Base-by-base conservation (phyloP, 2,797 vertebrate genomes). In the Xiphorhynchus erythropygius region DNA sequence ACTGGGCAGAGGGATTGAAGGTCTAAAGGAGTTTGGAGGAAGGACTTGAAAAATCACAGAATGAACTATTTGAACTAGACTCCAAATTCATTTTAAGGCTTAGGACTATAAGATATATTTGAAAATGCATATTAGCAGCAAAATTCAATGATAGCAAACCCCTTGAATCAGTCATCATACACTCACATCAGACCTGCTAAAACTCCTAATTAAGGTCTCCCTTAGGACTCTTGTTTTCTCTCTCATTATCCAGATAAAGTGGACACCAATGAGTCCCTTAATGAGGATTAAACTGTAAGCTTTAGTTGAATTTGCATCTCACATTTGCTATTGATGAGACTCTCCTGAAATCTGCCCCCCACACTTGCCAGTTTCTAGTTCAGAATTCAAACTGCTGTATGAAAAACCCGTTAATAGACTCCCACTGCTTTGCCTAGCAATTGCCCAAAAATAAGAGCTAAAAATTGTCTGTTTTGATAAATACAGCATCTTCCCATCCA, bases 211-310 rank as follows among this genome's bases (percentile, higher is more conserved):
- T 96, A 95, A 73, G 94, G 83, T 74, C 76, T 92, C 95, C 95
- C 95, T 67, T 47, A 60, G 80, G 95, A 96, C 47, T 90, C 70
- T 12, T 82, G 69, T 78, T 94, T 95, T 88, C 96, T 93, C 6
- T 86, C 95, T 97, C 96, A 90, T 97, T 97, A 97, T 97, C 15
- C 92, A 79, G 76, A 93, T 94, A 95, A 94, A 97, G 89, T 96
- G 92, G 95, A 96, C 95, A 96, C 87, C 91, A 95, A 88, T 84
- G 84, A 88, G 70, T 59, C 83, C 76, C 83, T 91, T 96, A 97
- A 97, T 84, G 94, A 96, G 89, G 89, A 93, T 93, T 97, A 96
- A 97, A 96, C 89, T 90, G 82, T 33, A 80, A 73, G 74, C 75
- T 93, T 92, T 68, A 93, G 82, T 27, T 84, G 89, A 88, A 96